Conservation (phyloP, 2,888 invertebrate species). For the Parapristionchus giblindavisi region DNA sequence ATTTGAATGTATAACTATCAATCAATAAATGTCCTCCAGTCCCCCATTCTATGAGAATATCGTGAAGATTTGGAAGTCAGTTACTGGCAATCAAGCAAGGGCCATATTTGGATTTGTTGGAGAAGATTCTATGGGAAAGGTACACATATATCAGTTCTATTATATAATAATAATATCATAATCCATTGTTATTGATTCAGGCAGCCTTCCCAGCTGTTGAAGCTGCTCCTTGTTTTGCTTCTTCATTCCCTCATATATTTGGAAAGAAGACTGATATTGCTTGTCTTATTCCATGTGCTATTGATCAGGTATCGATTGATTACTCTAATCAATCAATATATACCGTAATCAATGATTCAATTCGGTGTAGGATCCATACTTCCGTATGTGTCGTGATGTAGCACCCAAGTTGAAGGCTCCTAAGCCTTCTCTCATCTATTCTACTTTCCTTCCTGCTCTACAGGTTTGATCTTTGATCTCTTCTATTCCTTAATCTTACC, state of each 20-base stretch:
- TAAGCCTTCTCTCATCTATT: conserved; percentile 86
- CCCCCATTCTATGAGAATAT: conserved; percentile 93
- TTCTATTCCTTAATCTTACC: background rate
- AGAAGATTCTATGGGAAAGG: conserved; percentile 91
- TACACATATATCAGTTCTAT: conserved; percentile 74
- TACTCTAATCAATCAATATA: conserved; percentile 3
- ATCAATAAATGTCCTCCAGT: conserved; percentile 79
- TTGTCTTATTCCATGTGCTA: conserved; percentile 94
- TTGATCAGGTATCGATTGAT: conserved; percentile 81
- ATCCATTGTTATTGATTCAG: conserved; percentile 19
- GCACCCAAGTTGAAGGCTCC: conserved; percentile 86
- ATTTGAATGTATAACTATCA: conserved; percentile 72
- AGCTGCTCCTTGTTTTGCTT: conserved; percentile 82
- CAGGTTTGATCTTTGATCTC: conserved; percentile 73
- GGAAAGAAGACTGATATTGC: conserved; percentile 79
- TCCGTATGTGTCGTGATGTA: conserved; percentile 98
- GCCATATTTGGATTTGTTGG: conserved; percentile 98
- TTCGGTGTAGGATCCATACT: conserved; percentile 86
- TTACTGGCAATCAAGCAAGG: conserved; percentile 96
- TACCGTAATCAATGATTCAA: background rate
- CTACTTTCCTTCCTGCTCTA: conserved; percentile 87
- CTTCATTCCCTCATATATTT: conserved; percentile 70
- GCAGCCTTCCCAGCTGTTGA: conserved; percentile 90
- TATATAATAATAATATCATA: conserved; percentile 2
- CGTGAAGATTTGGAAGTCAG: conserved; percentile 88